phyloP scores from a whole-genome alignment of 2,797 vertebrate species.

The Muscicapa striata region DNA sequence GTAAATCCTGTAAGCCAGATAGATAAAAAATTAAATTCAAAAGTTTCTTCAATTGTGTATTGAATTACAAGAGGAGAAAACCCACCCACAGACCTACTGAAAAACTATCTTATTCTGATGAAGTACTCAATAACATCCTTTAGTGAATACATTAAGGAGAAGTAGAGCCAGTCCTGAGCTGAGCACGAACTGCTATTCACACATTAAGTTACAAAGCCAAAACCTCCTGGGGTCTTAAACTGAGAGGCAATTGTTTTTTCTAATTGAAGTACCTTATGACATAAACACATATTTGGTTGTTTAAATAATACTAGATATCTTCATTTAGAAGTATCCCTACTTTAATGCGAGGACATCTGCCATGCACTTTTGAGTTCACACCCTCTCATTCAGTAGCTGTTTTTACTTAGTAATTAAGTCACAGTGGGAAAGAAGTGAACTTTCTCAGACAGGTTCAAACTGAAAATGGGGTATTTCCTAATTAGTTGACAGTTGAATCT shows the following conservation, averaged over 20 bases:
- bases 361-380: not conserved
- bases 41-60: constrained; percentile 35
- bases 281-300: not conserved
- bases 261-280: not conserved
- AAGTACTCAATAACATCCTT: constrained; percentile 43
- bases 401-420: not conserved
- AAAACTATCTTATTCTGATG: not conserved
- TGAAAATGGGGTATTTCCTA: not conserved
- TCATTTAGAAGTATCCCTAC: constrained; percentile 3
- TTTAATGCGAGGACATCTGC: not conserved
- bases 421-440: not conserved
- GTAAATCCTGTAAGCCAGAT: constrained; percentile 48
- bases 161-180: not conserved
- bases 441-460: not conserved
- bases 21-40: constrained; percentile 48
- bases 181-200: not conserved
- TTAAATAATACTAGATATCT: constrained; percentile 37
- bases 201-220: not conserved
- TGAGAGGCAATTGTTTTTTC: not conserved
- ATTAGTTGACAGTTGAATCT: not conserved
- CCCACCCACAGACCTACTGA: not conserved
- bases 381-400: not conserved
- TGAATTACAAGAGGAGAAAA: not conserved
- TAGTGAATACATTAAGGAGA: not conserved
- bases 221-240: constrained; percentile 9